These are phyloP conservation scores for Symphodus melops DNA, from an alignment of 2,113 vertebrate species.

Conservation along the genomic window DNA sequence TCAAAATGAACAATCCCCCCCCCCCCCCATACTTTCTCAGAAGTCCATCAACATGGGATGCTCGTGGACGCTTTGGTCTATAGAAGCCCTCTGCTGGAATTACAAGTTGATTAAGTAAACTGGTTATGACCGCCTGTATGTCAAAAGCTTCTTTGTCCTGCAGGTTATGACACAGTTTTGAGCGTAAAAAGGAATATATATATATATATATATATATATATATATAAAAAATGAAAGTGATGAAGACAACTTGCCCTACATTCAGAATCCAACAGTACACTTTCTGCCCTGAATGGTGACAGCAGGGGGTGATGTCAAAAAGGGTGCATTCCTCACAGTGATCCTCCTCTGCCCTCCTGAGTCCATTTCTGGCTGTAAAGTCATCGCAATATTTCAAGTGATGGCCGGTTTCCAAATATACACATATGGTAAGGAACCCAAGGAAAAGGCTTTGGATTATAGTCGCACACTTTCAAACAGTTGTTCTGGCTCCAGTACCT, in stretches of 20 bases:
- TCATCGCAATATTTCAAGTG: slow-evolving; percentile 20
- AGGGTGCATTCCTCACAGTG: slow-evolving; percentile 46
- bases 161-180: slow-evolving; percentile 13
- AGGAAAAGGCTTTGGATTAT: not conserved
- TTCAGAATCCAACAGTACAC: slow-evolving; percentile 15
- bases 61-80: not conserved
- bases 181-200: slow-evolving; percentile 24
- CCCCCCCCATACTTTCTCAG: not conserved
- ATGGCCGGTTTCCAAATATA: slow-evolving; percentile 29
- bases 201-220: too few relatives aligned
- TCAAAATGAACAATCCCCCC: not conserved
- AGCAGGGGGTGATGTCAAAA: slow-evolving; percentile 40
- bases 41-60: not conserved
- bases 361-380: slow-evolving; percentile 47
- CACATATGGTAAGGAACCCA: slow-evolving; percentile 6
- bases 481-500: not conserved
- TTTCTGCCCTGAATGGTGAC: slow-evolving; percentile 41
- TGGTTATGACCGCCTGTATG: slow-evolving; percentile 28
- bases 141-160: slow-evolving; percentile 49
- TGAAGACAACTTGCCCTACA: slow-evolving; percentile 39
- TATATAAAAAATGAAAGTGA: slow-evolving; percentile 44
- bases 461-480: not conserved
- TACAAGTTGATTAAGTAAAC: slow-evolving; percentile 51
- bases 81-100: slow-evolving; percentile 39
- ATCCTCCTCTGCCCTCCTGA: slow-evolving; percentile 35